These are phyloP conservation scores for Daktulosphaira vitifoliae DNA, from an alignment of 1,140 invertebrate species.

Conservation along the genomic window DNA sequence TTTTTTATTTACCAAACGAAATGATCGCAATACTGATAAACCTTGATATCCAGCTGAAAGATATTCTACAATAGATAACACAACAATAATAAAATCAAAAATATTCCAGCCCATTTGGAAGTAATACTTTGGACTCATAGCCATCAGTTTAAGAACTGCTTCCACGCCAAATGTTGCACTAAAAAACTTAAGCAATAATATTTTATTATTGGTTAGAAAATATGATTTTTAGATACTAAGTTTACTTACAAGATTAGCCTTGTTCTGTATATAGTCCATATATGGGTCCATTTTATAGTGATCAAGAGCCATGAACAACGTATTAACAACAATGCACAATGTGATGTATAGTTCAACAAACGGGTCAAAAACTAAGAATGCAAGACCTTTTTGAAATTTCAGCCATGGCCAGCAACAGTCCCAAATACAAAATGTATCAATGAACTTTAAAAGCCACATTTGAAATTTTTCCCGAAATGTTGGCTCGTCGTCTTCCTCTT, in stretches of 20 bases:
- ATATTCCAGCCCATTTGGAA: conserved; percentile 99
- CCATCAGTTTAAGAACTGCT: conserved; percentile 89
- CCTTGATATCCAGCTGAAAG: conserved; percentile 87
- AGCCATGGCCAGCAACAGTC: conserved; percentile 89
- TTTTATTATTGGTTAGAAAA: background rate
- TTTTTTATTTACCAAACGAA: conserved; percentile 78
- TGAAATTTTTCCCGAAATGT: conserved; percentile 77
- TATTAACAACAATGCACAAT: conserved; percentile 95
- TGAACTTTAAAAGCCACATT: conserved; percentile 62
- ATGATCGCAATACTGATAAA: conserved; percentile 91
- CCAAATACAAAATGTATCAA: conserved; percentile 94
- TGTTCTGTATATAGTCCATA: conserved; percentile 74
- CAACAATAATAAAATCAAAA: conserved; percentile 97
- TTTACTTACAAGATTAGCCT: conserved; percentile 85
- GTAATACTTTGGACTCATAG: conserved; percentile 94
- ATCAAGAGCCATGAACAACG: conserved; percentile 95
- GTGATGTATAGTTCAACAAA: conserved; percentile 98
- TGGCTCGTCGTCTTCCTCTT: conserved; percentile 76
- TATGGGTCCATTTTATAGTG: conserved; percentile 87
- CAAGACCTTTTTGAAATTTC: conserved; percentile 81
- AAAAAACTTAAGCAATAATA: conserved; percentile 69
- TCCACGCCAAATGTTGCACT: conserved; percentile 95
- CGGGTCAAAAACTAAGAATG: conserved; percentile 89
- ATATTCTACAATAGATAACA: conserved; percentile 86
- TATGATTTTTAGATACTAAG: no score